These are phyloP conservation scores for Listrodromus nycthemerus DNA, from an alignment of 2,888 invertebrate species.

Conservation along the genomic window DNA sequence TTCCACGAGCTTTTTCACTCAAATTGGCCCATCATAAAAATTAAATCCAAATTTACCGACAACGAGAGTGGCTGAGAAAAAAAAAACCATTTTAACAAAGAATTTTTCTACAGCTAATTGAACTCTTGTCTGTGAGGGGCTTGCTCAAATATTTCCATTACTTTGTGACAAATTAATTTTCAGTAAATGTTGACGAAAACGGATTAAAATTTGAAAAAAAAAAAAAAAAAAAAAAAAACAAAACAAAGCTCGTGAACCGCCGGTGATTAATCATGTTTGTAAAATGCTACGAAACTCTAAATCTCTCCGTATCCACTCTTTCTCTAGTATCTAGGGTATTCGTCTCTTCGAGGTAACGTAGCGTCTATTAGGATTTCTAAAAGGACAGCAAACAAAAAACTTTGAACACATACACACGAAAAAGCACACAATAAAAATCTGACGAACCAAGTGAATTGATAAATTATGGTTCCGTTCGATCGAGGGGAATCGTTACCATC, in stretches of 20 bases:
- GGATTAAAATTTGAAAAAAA: neutral
- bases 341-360: constrained; percentile 69
- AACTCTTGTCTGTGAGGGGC: constrained; percentile 42
- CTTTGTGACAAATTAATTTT: constrained; percentile 6
- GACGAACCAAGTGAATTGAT: constrained; percentile 65
- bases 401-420: constrained; percentile 38
- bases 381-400: constrained; percentile 51
- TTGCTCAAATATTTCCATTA: constrained; percentile 63
- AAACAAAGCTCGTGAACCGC: constrained; percentile 71
- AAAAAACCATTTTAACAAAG: constrained; percentile 45
- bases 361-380: constrained; percentile 63
- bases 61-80: constrained; percentile 57
- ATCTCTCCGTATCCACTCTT: constrained; percentile 72
- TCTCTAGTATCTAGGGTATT: constrained; percentile 72
- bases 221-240: no score
- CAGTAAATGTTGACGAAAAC: neutral
- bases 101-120: constrained; percentile 47
- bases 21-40: constrained; percentile 40
- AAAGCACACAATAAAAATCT: constrained; percentile 47
- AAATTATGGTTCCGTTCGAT: constrained; percentile 69
- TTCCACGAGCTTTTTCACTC: constrained; percentile 70
- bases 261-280: constrained; percentile 74
- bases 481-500: constrained; percentile 72
- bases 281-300: constrained; percentile 65
- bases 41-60: constrained; percentile 15